phyloP scores from a whole-genome alignment of 2,888 invertebrate genomes.

The Lycophotia porphyrea region DNA sequence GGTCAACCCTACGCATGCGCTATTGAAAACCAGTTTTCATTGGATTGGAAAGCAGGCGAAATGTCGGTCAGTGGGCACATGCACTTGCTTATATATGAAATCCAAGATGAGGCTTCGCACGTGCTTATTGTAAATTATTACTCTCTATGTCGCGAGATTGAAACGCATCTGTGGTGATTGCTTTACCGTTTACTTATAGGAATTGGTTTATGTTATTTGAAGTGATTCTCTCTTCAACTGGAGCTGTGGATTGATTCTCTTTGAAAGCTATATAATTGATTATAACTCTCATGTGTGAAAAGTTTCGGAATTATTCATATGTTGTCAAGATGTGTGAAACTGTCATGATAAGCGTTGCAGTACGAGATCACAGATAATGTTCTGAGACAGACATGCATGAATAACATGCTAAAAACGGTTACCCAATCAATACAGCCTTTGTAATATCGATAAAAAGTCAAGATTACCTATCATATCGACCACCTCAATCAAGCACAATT shows the following conservation, averaged over 20 bases:
- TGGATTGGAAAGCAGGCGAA: constrained; percentile 69
- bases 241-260: constrained; percentile 3
- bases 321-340: neutral
- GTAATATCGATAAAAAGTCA: constrained; percentile 30
- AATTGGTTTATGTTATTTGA: constrained; percentile 13
- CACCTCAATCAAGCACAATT: constrained; percentile 43
- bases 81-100: constrained; percentile 67
- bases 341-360: neutral
- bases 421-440: constrained; percentile 29
- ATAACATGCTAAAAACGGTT: constrained; percentile 13
- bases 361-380: neutral
- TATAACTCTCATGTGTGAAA: neutral
- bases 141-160: constrained; percentile 46
- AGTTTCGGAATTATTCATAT: neutral
- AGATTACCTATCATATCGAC: constrained; percentile 42
- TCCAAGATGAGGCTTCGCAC: constrained; percentile 50
- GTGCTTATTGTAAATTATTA: constrained; percentile 50
- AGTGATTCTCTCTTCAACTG: constrained; percentile 19
- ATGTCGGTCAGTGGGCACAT: constrained; percentile 74
- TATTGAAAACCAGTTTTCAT: constrained; percentile 66
- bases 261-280: constrained; percentile 1
- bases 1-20: constrained; percentile 63
- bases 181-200: constrained; percentile 36
- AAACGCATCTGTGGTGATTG: constrained; percentile 43
- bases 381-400: neutral